phyloP scores from a whole-genome alignment of 2,113 vertebrate genomes.

The Callospermophilus lateralis region DNA sequence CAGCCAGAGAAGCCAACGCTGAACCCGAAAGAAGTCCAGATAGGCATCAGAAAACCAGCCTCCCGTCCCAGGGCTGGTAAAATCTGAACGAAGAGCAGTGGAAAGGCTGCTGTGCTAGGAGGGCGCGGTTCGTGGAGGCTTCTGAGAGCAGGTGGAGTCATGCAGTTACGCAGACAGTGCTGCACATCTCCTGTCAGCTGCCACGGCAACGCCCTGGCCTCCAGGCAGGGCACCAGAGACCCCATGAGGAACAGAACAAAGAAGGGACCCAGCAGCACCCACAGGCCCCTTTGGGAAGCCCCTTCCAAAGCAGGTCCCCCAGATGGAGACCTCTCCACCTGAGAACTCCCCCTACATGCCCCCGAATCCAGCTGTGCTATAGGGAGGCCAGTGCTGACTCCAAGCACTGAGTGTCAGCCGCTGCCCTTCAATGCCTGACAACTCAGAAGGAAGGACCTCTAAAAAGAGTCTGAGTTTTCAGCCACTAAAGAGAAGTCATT shows the following conservation, averaged over 20 bases:
- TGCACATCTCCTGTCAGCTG: too few relatives aligned
- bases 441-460: not conserved
- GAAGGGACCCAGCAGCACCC: not conserved
- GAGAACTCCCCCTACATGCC: not conserved
- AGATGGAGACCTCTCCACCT: not conserved
- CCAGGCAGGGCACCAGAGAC: too few relatives aligned
- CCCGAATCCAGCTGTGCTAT: not conserved
- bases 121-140: not conserved
- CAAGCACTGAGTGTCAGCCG: not conserved
- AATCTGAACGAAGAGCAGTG: not conserved
- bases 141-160: not conserved
- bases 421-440: conserved; percentile 40
- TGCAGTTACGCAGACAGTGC: too few relatives aligned
- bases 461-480: not conserved
- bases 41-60: not conserved
- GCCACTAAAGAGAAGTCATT: conserved; percentile 20
- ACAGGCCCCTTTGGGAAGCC: not conserved
- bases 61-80: not conserved
- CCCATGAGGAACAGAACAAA: not conserved
- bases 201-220: not conserved
- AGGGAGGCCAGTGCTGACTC: not conserved
- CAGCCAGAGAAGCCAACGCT: not conserved
- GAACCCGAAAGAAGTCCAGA: not conserved
- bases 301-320: not conserved
- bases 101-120: not conserved